Base-by-base conservation (phyloP, 1,140 invertebrate genomes). In the Scaptomyza hsui region DNA sequence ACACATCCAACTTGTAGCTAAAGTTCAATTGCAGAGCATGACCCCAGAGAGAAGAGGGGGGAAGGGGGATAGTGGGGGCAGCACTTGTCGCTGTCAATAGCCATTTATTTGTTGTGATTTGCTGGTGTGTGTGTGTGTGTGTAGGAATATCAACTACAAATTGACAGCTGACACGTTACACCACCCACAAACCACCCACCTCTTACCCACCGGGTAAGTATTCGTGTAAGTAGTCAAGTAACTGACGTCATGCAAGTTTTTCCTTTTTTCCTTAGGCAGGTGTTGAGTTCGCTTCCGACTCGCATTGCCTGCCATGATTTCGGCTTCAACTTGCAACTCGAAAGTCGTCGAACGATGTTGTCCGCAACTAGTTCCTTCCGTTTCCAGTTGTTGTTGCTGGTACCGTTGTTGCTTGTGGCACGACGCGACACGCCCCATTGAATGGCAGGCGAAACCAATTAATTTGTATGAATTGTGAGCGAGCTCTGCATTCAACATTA, bases 51-150 rank as follows among this genome's bases (percentile, higher is more conserved):
- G 13, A 7, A 13, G 7, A 4, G 5, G 13, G 10, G 21, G 39
- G 1, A 15, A 9, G 26, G 5, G 4, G 7, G 10, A 13, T 39
- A 15, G 35, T 42, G 52, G 56, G 19, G 39, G 42, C 21, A 62
- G 67, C 53, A 86, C 65, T 88, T 86, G 81, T 88, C 74, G 59
- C 81, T 88, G 82, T 86, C 81, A 86, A 88, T 86, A 82, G 82
- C 32, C 77, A 69, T 82, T 88, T 78, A 82, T 82, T 88, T 78
- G 82, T 82, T 82, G 74, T 88, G 82, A 86, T 86, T 86, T 82
- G 78, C 82, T 88, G 78, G 74, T n/a, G 12, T 37, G 32, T 37
- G 12, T 12, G 32, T 12, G n/a, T 32, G 29, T 2, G 9, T 75
- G 65, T 52, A 67, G 63, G 75, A 48, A 79, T 79, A 79, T 85